Evolutionary conservation across 2,113 vertebrate species (phyloP).

Genomic region (Crocuta crocuta): DNA sequence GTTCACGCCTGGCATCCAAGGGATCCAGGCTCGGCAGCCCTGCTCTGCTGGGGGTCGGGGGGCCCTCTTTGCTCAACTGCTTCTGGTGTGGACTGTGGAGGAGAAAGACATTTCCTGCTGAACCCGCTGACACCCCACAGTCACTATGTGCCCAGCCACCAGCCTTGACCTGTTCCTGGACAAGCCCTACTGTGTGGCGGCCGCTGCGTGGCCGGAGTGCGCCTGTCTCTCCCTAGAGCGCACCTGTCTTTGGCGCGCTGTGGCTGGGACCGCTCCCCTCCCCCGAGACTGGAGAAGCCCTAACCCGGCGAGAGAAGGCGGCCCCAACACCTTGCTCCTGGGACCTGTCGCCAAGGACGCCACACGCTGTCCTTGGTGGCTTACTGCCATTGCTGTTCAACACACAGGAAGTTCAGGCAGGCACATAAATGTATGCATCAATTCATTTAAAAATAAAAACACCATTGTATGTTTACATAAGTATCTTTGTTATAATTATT

Average conservation of each 20-base stretch:
- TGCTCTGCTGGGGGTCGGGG: rapidly evolving
- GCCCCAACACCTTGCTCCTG: not conserved
- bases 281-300: rapidly evolving
- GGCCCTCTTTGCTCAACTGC: not conserved
- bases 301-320: not conserved
- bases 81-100: not conserved
- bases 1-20: no score
- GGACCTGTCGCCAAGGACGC: no score
- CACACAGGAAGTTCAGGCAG: not conserved
- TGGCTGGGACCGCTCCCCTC: not conserved
- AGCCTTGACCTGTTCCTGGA: rapidly evolving
- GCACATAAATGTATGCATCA: not conserved
- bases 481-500: not conserved
- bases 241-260: rapidly evolving
- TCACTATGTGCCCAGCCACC: not conserved
- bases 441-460: not conserved
- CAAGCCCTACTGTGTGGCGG: rapidly evolving
- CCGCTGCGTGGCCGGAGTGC: not conserved
- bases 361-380: not conserved
- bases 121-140: not conserved
- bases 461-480: no score
- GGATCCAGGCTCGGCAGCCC: not conserved
- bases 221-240: not conserved
- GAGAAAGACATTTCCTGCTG: not conserved
- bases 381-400: not conserved